Evolutionary conservation across 2,888 invertebrate genomes (phyloP).

Genomic region (Philopedon plagiatum): DNA sequence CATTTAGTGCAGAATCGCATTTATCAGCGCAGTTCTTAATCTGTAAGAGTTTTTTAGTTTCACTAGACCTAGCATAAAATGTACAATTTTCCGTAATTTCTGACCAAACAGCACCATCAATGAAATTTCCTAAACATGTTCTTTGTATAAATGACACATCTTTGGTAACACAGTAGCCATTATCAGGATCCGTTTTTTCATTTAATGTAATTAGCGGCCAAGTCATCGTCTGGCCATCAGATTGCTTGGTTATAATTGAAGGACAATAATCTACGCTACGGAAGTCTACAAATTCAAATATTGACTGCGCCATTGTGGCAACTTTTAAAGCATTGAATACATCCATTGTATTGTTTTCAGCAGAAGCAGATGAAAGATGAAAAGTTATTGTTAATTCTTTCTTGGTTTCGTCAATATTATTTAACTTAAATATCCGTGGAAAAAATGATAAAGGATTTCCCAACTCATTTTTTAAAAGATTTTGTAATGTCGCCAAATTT

Average conservation of each 20-base stretch:
- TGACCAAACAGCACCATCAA: constrained; percentile 73
- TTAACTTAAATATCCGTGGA: constrained; percentile 56
- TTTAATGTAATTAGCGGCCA: constrained; percentile 52
- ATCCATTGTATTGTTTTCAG: constrained; percentile 13
- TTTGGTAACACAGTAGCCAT: constrained; percentile 69
- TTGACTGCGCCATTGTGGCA: constrained; percentile 15
- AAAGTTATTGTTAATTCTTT: constrained; percentile 53
- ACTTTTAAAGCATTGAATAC: constrained; percentile 33
- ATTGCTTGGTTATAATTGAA: constrained; percentile 23
- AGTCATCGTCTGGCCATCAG: constrained; percentile 35
- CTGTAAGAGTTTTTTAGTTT: constrained; percentile 27
- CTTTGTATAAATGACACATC: constrained; percentile 73
- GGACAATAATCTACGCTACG: constrained; percentile 51
- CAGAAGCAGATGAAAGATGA: constrained; percentile 49
- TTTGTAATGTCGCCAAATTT: constrained; percentile 48
- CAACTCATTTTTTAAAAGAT: constrained; percentile 45
- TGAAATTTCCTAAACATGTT: constrained; percentile 72
- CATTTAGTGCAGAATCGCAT: neutral
- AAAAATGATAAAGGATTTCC: constrained; percentile 41
- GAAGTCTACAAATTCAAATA: constrained; percentile 49
- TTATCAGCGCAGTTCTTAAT: neutral
- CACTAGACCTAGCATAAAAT: constrained; percentile 34
- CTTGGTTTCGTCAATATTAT: constrained; percentile 51
- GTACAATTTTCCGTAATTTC: constrained; percentile 56
- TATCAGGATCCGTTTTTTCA: constrained; percentile 39